Percentiles rank a stretch among this genome's conserved stretches.
Evolutionary conservation across 2,113 vertebrate genomes (phyloP).

Genomic region (Ginglymostoma cirratum): DNA sequence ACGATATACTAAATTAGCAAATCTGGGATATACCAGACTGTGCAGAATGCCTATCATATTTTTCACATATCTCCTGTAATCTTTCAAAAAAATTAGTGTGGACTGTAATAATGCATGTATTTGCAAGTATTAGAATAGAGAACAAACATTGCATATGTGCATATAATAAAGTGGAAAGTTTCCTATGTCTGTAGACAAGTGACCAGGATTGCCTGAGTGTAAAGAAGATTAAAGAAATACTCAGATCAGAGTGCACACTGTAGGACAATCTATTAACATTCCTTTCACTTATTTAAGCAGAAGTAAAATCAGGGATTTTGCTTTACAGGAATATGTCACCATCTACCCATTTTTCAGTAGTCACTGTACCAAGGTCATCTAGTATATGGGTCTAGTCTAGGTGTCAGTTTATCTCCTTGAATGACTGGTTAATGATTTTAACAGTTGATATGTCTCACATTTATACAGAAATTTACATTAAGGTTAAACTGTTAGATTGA

Average conservation of each 20-base stretch:
- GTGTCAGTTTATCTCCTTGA: background rate
- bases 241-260: background rate
- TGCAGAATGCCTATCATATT: background rate
- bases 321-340: background rate
- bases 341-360: background rate
- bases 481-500: background rate
- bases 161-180: background rate
- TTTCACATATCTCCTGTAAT: background rate
- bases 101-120: background rate
- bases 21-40: background rate
- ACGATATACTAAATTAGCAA: background rate
- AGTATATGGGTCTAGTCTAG: background rate
- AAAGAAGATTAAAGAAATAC: background rate
- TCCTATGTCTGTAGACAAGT: background rate
- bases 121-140: background rate
- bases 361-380: background rate
- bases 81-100: background rate
- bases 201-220: background rate
- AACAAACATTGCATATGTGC: background rate
- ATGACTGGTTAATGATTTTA: background rate
- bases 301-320: background rate
- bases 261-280: background rate
- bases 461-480: background rate
- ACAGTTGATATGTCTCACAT: background rate
- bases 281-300: background rate